Percentiles rank a stretch among this genome's conserved stretches.
phyloP scores from a whole-genome alignment of 2,888 invertebrate species.

The Malacosoma neustria region DNA sequence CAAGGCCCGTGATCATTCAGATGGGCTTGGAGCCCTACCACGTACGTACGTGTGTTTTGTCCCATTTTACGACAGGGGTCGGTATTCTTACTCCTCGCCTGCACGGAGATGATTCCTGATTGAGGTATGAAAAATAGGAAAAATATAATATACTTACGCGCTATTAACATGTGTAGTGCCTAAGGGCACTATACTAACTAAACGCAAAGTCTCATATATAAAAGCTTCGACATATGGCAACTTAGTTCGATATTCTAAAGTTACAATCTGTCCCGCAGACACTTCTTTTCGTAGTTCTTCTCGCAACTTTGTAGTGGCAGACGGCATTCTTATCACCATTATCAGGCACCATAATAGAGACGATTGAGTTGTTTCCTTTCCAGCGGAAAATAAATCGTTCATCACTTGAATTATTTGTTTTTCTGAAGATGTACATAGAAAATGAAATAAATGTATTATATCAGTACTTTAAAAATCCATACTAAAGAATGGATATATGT shows the following conservation, averaged over 20 bases:
- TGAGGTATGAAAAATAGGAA: constrained; percentile 4
- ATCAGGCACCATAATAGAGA: constrained; percentile 88
- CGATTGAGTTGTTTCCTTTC: constrained; percentile 91
- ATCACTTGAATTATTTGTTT: constrained; percentile 90
- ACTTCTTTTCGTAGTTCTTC: constrained; percentile 84
- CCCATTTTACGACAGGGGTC: no score
- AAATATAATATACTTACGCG: constrained; percentile 76
- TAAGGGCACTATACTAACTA: constrained; percentile 86
- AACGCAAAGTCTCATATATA: constrained; percentile 84
- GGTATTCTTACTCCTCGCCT: no score
- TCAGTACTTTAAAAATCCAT: no score
- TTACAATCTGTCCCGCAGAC: constrained; percentile 80
- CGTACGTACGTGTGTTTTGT: no score
- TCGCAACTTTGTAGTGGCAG: constrained; percentile 81
- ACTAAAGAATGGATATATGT: no score
- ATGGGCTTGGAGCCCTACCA: no score
- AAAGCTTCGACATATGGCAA: constrained; percentile 88
- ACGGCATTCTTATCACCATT: constrained; percentile 86
- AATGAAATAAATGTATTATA: constrained; percentile 3
- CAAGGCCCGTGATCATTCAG: no score
- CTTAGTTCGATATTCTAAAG: constrained; percentile 81
- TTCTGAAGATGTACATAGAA: constrained; percentile 60
- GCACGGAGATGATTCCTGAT: no score
- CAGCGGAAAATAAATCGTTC: constrained; percentile 90
- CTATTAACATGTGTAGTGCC: constrained; percentile 89